These are phyloP conservation scores for Microtus ochrogaster DNA, from an alignment of 2,113 vertebrate genomes.

Conservation along the genomic window DNA sequence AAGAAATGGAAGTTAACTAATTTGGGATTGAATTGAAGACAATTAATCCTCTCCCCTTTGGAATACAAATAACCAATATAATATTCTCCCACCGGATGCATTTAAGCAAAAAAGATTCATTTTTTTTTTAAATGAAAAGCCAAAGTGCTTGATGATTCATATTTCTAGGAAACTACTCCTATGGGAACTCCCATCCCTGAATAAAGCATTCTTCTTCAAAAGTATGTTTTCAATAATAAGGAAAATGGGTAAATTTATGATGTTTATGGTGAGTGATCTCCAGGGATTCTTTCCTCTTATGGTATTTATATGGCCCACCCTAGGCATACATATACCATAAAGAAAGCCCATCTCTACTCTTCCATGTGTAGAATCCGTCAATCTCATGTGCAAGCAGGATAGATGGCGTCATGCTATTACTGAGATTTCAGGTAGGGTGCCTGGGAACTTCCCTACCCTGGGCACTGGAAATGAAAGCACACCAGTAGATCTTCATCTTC, in stretches of 20 bases:
- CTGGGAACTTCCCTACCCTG: background rate
- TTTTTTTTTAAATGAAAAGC: slow-evolving; percentile 52
- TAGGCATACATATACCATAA: background rate
- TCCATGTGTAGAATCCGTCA: background rate
- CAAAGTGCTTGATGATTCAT: slow-evolving; percentile 58
- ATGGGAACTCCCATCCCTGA: slow-evolving; percentile 41
- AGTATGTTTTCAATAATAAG: slow-evolving; percentile 56
- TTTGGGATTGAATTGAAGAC: slow-evolving; percentile 42
- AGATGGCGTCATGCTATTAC: background rate
- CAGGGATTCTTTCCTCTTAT: background rate
- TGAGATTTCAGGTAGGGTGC: background rate
- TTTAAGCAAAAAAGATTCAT: slow-evolving; percentile 55
- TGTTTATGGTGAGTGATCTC: slow-evolving; percentile 12
- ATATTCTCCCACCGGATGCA: background rate
- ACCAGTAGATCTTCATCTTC: background rate
- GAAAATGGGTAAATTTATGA: slow-evolving; percentile 32
- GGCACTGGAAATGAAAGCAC: background rate
- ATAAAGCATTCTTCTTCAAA: slow-evolving; percentile 64
- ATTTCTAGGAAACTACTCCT: slow-evolving; percentile 57
- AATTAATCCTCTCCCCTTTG: slow-evolving; percentile 47
- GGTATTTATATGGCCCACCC: background rate
- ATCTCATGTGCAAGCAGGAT: background rate
- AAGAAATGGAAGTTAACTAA: slow-evolving; percentile 50
- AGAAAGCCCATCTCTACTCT: background rate
- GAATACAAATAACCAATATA: slow-evolving; percentile 48